These are phyloP conservation scores for Pomatostomus ruficeps DNA, from an alignment of 2,113 vertebrate species.

Conservation along the genomic window DNA sequence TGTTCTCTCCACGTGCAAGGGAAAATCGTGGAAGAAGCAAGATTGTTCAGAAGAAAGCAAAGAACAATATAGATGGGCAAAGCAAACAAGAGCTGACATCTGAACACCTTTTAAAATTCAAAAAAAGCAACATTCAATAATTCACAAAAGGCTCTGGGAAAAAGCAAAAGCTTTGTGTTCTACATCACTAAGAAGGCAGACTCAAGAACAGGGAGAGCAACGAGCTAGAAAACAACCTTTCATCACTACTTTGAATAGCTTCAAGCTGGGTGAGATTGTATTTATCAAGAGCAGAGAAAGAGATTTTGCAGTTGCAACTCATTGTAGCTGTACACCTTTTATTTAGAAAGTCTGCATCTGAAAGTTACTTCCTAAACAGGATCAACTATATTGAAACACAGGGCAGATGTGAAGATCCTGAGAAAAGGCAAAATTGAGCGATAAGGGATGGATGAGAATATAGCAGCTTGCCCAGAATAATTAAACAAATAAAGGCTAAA, in stretches of 20 bases:
- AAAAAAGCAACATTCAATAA: neutral
- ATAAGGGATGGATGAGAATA: neutral
- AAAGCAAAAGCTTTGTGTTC: neutral
- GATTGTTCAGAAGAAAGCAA: neutral
- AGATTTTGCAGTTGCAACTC: neutral
- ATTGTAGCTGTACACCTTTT: neutral
- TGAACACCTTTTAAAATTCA: neutral
- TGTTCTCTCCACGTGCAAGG: neutral
- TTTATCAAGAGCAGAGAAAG: neutral
- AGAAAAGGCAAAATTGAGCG: neutral
- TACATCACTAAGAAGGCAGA: neutral
- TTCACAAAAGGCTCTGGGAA: neutral
- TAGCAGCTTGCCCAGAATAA: neutral
- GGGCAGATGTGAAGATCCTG: neutral
- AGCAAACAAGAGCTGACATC: neutral
- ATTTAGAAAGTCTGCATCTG: neutral
- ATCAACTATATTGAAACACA: neutral
- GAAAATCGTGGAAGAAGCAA: neutral
- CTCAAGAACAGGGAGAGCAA: neutral
- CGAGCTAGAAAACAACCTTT: neutral
- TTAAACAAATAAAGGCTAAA: neutral
- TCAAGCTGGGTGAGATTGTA: neutral
- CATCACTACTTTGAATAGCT: neutral
- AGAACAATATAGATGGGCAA: neutral
- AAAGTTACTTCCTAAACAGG: neutral